phyloP scores from a whole-genome alignment of 2,888 invertebrate species.

The Tuta absoluta region DNA sequence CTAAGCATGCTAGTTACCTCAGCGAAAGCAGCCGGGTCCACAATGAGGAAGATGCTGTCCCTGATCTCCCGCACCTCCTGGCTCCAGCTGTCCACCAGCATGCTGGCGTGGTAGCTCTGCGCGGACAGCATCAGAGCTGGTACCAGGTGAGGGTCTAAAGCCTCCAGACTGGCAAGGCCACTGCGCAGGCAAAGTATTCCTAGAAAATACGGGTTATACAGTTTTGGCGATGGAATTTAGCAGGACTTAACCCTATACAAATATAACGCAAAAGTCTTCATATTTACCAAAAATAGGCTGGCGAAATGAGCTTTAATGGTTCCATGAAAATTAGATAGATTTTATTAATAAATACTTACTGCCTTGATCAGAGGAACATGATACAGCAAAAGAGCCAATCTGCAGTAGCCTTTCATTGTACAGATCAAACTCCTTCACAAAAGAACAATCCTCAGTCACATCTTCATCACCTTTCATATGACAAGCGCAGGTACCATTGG shows the following conservation, averaged over 20 bases:
- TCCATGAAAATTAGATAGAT: neutral
- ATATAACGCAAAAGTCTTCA: no score
- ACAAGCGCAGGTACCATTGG: slow-evolving; percentile 51
- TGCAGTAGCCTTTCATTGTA: slow-evolving; percentile 85
- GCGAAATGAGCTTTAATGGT: no score
- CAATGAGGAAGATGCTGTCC: slow-evolving; percentile 82
- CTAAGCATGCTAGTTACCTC: slow-evolving; percentile 79
- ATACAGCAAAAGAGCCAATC: slow-evolving; percentile 86
- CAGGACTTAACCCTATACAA: no score
- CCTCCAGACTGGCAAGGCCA: slow-evolving; percentile 85
- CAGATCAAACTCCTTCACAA: slow-evolving; percentile 84
- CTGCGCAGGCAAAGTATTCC: slow-evolving; percentile 83
- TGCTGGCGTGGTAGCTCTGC: slow-evolving; percentile 70
- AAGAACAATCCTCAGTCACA: slow-evolving; percentile 67
- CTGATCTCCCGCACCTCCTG: slow-evolving; percentile 81
- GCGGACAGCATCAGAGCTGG: slow-evolving; percentile 81
- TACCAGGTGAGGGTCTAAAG: slow-evolving; percentile 84
- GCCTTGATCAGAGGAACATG: slow-evolving; percentile 73
- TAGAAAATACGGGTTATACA: no score
- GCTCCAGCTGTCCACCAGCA: slow-evolving; percentile 82
- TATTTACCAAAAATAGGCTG: no score
- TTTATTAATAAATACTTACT: slow-evolving; percentile 49
- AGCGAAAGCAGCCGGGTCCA: slow-evolving; percentile 86
- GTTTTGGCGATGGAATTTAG: no score
- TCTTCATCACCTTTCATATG: slow-evolving; percentile 45